Base-by-base conservation (phyloP, 2,888 invertebrate species). In the Drosophila algonquin region DNA sequence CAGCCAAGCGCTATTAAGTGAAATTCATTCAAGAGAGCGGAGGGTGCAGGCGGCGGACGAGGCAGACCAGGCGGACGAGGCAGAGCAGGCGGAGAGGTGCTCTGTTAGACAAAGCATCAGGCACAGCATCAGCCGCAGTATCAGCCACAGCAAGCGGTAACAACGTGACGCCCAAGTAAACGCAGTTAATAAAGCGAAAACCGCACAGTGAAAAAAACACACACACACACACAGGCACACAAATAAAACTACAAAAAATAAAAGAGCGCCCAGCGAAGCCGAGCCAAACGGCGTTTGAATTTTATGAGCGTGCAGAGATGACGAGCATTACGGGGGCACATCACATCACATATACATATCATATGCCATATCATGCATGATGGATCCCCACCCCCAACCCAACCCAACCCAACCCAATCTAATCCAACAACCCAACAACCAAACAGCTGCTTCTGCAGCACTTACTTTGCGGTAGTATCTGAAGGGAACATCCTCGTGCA, bases 401-500 rank as follows among this genome's bases (percentile, higher is more conserved):
- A 12, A 12, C 35, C 35, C 27, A 27, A 27, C 27, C 27, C 27
- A 27, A 27, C 27, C 7, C 18, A 18, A 18, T 18, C 18, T 1
- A 18, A 18, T 18, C 27, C 3, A 24, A 24, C 24, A 24, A 4
- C 27, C 9, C 9, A 24, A 24, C 24, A 24, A 4, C 27, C 9
- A 30, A 35, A 35, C 32, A 35, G 32, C 35, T 35, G 35, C 10
- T 35, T 7, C 30, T 14, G 35, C 40, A 40, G 40, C 55, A 92
- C 92, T 92, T 89, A 92, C 92, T 91, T 92, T 92, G 79, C 92
- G 90, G 86, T 92, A 92, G 75, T 91, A 92, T 84, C 91, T 83
- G 83, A 92, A 92, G 80, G 92, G 92, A 77, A 92, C 92, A 88
- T 92, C 92, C 83, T 92, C 91, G 75, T 92, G 90, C 67, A 92